These are phyloP conservation scores for Aleiodes leptofemur DNA, from an alignment of 2,888 invertebrate genomes.

Conservation along the genomic window DNA sequence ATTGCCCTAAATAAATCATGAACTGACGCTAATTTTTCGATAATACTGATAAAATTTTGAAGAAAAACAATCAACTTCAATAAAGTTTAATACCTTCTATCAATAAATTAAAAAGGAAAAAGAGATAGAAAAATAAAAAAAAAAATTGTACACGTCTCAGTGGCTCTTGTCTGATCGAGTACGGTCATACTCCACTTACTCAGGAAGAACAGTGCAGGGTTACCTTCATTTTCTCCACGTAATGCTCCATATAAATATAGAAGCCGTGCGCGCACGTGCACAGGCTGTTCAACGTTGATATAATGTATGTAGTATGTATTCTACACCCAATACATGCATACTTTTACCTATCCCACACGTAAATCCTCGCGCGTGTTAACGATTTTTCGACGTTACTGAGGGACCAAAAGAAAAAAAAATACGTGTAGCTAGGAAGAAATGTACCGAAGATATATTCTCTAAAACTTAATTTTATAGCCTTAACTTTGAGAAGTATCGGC, in stretches of 20 bases:
- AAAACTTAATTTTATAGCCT: background rate
- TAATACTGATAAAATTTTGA: no score
- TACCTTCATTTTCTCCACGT: conserved; percentile 23
- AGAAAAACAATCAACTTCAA: background rate
- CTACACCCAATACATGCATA: conserved; percentile 10
- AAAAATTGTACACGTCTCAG: background rate
- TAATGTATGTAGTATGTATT: conserved; percentile 33
- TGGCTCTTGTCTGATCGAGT: conserved; percentile 36
- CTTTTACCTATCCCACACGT: conserved; percentile 11
- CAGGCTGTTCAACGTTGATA: conserved; percentile 32
- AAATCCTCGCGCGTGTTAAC: conserved; percentile 41
- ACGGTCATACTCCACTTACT: conserved; percentile 27
- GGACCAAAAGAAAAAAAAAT: background rate
- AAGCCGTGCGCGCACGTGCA: conserved; percentile 7
- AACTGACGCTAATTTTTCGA: no score
- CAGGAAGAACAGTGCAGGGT: background rate
- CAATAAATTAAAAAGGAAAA: conserved; percentile 11
- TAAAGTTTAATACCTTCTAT: background rate
- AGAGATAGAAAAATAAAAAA: background rate
- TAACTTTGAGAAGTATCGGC: background rate
- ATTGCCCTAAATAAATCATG: no score
- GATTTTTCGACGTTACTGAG: conserved; percentile 34
- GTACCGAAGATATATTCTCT: conserved; percentile 10
- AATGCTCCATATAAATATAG: conserved; percentile 16
- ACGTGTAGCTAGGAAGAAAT: background rate